Percentiles rank a stretch among this genome's conserved stretches.
Conservation (phyloP, 2,888 invertebrate species). For the Lithosia quadra region DNA sequence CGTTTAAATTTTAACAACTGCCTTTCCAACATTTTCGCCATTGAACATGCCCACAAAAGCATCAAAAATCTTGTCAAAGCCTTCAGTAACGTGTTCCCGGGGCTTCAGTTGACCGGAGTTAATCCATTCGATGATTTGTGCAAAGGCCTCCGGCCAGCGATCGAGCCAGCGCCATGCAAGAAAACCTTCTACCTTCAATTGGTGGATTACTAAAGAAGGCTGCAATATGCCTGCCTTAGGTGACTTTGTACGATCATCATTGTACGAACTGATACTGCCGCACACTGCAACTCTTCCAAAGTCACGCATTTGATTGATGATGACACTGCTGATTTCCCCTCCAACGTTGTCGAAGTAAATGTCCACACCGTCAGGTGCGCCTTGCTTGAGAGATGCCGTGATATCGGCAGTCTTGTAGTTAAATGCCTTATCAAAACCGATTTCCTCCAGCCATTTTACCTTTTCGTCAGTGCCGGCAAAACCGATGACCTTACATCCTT, state of each 20-base stretch:
- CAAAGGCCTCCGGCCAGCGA: constrained; percentile 87
- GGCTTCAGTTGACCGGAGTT: constrained; percentile 89
- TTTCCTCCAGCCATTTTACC: constrained; percentile 88
- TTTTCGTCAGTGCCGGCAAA: constrained; percentile 91
- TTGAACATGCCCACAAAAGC: constrained; percentile 89
- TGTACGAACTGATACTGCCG: constrained; percentile 31
- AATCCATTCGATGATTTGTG: constrained; percentile 87
- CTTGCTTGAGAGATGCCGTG: constrained; percentile 85
- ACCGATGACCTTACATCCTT: constrained; percentile 88
- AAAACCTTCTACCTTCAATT: constrained; percentile 63
- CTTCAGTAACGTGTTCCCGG: constrained; percentile 89
- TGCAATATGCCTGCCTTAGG: constrained; percentile 69
- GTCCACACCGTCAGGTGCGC: constrained; percentile 85
- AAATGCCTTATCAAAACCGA: constrained; percentile 90
- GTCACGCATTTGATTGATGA: constrained; percentile 87
- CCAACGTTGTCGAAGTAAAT: constrained; percentile 92
- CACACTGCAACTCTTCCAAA: constrained; percentile 86
- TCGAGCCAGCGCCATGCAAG: constrained; percentile 77
- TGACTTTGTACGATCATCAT: constrained; percentile 8
- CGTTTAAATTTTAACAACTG: constrained; percentile 87
- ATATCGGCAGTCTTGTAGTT: constrained; percentile 90
- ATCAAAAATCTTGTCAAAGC: constrained; percentile 90
- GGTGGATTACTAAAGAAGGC: constrained; percentile 78
- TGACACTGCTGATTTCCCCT: constrained; percentile 86
- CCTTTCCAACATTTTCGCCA: constrained; percentile 90